These are phyloP conservation scores for Hypotaenidia okinawae DNA, from an alignment of 2,797 vertebrate species.

Conservation along the genomic window DNA sequence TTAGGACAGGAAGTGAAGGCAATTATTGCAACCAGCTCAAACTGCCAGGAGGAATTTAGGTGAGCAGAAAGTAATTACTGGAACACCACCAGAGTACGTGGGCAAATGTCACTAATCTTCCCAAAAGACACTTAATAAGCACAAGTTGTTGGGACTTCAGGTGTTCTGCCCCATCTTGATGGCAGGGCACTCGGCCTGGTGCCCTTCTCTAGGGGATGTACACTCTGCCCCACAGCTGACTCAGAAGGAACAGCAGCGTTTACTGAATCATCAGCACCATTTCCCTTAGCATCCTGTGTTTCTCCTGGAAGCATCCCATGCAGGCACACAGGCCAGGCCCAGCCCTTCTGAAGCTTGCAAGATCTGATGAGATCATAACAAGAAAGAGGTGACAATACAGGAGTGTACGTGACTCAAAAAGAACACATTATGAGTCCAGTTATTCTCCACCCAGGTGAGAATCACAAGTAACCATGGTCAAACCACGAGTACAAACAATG, in stretches of 20 bases:
- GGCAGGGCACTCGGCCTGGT: neutral
- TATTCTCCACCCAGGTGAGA: slow-evolving; percentile 52
- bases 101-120: neutral
- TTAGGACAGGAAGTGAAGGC: slow-evolving; percentile 35
- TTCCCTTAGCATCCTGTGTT: slow-evolving; percentile 65
- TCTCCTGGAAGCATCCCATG: slow-evolving; percentile 58
- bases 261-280: slow-evolving; percentile 61
- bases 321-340: slow-evolving; percentile 22
- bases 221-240: neutral
- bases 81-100: neutral
- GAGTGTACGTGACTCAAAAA: slow-evolving; percentile 47
- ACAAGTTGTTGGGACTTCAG: neutral
- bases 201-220: neutral
- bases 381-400: slow-evolving; percentile 57
- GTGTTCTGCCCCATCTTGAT: neutral
- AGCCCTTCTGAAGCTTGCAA: slow-evolving; percentile 46
- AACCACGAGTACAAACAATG: neutral
- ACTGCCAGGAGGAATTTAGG: slow-evolving; percentile 15
- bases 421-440: slow-evolving; percentile 18
- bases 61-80: slow-evolving; percentile 12
- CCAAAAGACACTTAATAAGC: neutral
- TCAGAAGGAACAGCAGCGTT: slow-evolving; percentile 50
- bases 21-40: neutral
- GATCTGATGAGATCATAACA: slow-evolving; percentile 57
- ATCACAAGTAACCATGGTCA: neutral